Evolutionary conservation across 2,797 vertebrate genomes (phyloP).

Genomic region (Falco concolor): DNA sequence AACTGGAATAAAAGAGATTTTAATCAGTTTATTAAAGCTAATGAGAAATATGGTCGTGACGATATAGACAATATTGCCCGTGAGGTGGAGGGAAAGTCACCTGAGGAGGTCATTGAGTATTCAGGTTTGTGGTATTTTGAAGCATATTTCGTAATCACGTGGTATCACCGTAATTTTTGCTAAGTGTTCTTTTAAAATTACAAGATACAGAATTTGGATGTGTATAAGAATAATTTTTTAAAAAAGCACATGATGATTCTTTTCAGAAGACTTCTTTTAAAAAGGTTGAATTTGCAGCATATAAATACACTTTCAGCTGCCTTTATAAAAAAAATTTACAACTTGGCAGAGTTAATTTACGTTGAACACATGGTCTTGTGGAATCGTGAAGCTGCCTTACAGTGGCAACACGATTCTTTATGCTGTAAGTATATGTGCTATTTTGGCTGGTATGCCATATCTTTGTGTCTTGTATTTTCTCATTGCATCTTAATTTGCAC

Average conservation of each 20-base stretch:
- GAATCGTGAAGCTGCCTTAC: background rate
- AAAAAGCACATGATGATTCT: background rate
- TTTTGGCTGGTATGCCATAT: background rate
- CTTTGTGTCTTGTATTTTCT: background rate
- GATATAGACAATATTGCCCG: constrained; percentile 87
- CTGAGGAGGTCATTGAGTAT: constrained; percentile 87
- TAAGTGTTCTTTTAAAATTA: background rate
- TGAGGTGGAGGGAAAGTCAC: constrained; percentile 86
- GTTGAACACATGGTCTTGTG: background rate
- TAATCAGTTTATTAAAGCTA: constrained; percentile 89
- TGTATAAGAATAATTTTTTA: background rate
- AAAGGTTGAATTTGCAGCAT: background rate
- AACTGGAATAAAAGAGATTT: constrained; percentile 90
- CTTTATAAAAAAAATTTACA: background rate
- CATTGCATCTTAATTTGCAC: background rate
- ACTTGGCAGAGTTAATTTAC: background rate
- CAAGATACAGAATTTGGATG: background rate
- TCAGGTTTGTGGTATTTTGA: constrained; percentile 75
- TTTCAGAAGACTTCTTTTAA: background rate
- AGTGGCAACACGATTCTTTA: background rate
- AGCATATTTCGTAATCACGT: background rate
- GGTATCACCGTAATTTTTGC: background rate
- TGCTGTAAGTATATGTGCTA: background rate
- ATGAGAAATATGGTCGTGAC: constrained; percentile 87
- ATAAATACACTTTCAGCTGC: background rate